phyloP scores from a whole-genome alignment of 2,113 vertebrate genomes.

The Pelodiscus sinensis region DNA sequence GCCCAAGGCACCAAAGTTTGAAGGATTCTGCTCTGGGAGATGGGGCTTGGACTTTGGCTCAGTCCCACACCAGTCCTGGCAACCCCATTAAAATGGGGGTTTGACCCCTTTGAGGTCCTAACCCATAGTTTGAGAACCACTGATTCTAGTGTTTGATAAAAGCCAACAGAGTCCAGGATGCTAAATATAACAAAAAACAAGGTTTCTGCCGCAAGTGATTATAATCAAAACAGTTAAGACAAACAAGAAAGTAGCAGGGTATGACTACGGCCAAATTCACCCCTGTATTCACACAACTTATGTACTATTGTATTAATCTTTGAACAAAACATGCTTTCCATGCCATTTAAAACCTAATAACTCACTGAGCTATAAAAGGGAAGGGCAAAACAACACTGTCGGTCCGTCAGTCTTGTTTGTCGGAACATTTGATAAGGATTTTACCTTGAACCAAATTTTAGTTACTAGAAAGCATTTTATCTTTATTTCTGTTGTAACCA shows the following conservation, averaged over 20 bases:
- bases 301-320: neutral
- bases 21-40: too few relatives aligned
- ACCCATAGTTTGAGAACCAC: too few relatives aligned
- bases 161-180: neutral
- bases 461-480: neutral
- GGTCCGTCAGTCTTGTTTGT: neutral
- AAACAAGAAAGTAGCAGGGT: neutral
- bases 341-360: neutral
- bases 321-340: neutral
- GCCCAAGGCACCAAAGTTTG: too few relatives aligned
- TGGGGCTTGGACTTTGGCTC: too few relatives aligned
- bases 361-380: neutral
- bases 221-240: neutral
- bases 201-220: neutral
- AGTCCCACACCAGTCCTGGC: too few relatives aligned
- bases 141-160: neutral
- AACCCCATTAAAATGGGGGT: too few relatives aligned
- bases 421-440: neutral
- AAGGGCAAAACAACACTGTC: neutral
- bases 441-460: neutral
- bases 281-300: neutral
- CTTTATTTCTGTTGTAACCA: neutral
- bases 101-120: neutral
- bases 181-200: neutral
- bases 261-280: too few relatives aligned